A percentile compares a stretch with the other conserved stretches of the same genome.
phyloP scores from a whole-genome alignment of 2,113 vertebrate genomes.

The Epinephelus moara region DNA sequence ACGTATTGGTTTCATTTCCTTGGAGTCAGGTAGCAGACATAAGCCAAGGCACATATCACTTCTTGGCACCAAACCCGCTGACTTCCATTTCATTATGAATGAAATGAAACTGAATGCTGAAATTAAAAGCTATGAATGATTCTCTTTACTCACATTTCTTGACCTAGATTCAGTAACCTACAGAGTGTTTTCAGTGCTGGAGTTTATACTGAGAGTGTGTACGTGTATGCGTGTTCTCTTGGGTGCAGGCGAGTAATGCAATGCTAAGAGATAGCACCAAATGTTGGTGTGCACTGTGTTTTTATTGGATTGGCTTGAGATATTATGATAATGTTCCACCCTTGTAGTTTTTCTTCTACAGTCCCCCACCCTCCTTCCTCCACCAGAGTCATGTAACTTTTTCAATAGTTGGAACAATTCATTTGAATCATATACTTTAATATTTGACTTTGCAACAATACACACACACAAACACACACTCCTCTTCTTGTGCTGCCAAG shows the following conservation, averaged over 20 bases:
- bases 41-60: slow-evolving; percentile 39
- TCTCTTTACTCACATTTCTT: slow-evolving; percentile 28
- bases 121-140: slow-evolving; percentile 49
- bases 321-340: slow-evolving; percentile 11
- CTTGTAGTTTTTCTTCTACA: background rate
- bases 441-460: slow-evolving; percentile 45
- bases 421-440: slow-evolving; percentile 43
- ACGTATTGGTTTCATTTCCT: slow-evolving; percentile 43
- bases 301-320: slow-evolving; percentile 22
- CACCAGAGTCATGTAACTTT: slow-evolving; percentile 2
- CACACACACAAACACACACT: slow-evolving; percentile 14
- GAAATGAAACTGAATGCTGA: slow-evolving; percentile 36
- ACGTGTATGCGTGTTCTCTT: slow-evolving; percentile 14
- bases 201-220: background rate
- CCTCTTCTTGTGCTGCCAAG: slow-evolving; percentile 39
- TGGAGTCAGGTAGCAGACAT: slow-evolving; percentile 17
- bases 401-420: slow-evolving; percentile 16
- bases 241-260: slow-evolving; percentile 13
- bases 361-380: background rate
- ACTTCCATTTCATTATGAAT: slow-evolving; percentile 49
- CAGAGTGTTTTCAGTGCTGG: slow-evolving; percentile 20
- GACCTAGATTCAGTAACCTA: slow-evolving; percentile 25
- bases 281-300: background rate
- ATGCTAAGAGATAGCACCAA: slow-evolving; percentile 3
- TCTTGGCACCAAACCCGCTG: slow-evolving; percentile 42